Percentiles rank a stretch among this genome's conserved stretches.
These are phyloP conservation scores for Parus major DNA, from an alignment of 2,113 vertebrate genomes.

Conservation along the genomic window DNA sequence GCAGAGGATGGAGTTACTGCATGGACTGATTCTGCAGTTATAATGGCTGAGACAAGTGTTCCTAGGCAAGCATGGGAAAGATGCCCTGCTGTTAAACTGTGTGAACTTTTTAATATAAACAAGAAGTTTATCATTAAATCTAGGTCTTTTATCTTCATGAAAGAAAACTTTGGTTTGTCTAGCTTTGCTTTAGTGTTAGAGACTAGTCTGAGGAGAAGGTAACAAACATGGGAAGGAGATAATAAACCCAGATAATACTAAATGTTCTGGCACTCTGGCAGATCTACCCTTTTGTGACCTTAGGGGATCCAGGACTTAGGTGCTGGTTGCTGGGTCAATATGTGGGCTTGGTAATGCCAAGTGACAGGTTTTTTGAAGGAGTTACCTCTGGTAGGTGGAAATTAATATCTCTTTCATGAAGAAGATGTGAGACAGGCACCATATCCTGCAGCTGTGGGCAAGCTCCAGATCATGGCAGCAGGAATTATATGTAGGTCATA, in stretches of 20 bases:
- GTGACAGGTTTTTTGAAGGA: not conserved
- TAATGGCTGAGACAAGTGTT: not conserved
- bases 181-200: not conserved
- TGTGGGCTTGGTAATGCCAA: not conserved
- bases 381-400: not conserved
- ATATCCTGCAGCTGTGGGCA: not conserved
- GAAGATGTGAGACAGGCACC: not conserved
- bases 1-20: not conserved
- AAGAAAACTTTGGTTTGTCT: not conserved
- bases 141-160: not conserved
- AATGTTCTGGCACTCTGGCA: not conserved
- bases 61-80: not conserved
- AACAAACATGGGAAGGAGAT: not conserved
- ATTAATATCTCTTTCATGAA: not conserved
- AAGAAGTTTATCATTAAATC: not conserved
- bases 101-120: not conserved
- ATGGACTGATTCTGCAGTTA: not conserved
- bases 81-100: not conserved
- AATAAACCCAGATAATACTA: not conserved
- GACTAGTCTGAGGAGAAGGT: not conserved
- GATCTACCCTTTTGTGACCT: not conserved
- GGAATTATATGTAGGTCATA: not conserved
- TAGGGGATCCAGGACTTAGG: not conserved
- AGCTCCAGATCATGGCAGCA: not conserved
- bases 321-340: not conserved